Percentiles rank a stretch among this genome's conserved stretches.
Conservation (phyloP, 2,113 vertebrate genomes). For the Centrocercus urophasianus region DNA sequence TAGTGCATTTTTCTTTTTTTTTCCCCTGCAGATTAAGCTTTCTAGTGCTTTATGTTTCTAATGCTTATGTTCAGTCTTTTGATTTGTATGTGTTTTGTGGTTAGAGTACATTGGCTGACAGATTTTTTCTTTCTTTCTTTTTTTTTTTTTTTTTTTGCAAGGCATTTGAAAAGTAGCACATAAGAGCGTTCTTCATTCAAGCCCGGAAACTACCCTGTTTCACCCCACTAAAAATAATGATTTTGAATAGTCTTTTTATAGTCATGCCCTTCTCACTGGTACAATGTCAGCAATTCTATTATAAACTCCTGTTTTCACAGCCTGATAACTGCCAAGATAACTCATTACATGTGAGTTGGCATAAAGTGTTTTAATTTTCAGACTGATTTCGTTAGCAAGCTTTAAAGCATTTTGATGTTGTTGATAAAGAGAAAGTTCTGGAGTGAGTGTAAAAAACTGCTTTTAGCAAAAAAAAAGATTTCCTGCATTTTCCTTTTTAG, state of each 20-base stretch:
- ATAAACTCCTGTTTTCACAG: slow-evolving; percentile 39
- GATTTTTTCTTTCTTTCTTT: background rate
- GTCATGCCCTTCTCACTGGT: background rate
- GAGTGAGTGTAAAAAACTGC: background rate
- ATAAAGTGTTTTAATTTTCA: slow-evolving; percentile 1
- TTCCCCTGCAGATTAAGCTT: background rate
- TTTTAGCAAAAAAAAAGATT: background rate
- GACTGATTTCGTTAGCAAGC: slow-evolving; percentile 5
- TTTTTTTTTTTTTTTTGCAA: background rate
- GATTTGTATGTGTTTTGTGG: background rate
- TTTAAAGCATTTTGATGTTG: slow-evolving; percentile 19
- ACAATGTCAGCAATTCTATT: slow-evolving; percentile 61
- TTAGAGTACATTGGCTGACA: background rate
- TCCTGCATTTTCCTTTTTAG: background rate
- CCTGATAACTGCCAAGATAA: slow-evolving; percentile 27
- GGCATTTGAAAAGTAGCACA: background rate
- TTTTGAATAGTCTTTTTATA: slow-evolving; percentile 70
- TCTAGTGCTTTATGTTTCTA: background rate
- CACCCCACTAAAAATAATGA: slow-evolving; percentile 77
- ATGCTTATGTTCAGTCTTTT: background rate
- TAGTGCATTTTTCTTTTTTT: background rate
- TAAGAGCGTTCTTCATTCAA: background rate
- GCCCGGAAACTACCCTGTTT: slow-evolving; percentile 33
- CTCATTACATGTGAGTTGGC: background rate
- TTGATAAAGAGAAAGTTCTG: background rate